Evolutionary conservation across 1,140 invertebrate species (phyloP).

Genomic region (Leptinotarsa texana): DNA sequence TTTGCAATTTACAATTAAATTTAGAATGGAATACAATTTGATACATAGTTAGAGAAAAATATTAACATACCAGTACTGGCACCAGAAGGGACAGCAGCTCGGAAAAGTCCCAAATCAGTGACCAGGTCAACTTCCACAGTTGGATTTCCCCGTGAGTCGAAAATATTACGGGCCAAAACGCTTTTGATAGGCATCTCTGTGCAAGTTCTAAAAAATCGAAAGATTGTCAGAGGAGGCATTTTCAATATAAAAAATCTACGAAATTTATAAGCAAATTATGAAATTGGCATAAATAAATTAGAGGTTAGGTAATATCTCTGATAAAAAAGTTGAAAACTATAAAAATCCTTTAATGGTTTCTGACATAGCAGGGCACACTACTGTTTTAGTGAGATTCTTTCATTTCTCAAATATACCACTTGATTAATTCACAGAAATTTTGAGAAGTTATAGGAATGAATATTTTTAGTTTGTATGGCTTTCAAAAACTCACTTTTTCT

Average conservation of each 20-base stretch:
- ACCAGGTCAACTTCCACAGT: slow-evolving; percentile 95
- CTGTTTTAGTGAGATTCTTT: not conserved
- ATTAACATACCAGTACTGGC: slow-evolving; percentile 83
- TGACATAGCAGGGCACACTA: not conserved
- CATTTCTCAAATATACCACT: not conserved
- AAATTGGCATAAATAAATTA: not conserved
- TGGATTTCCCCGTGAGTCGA: slow-evolving; percentile 97
- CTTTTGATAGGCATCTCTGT: slow-evolving; percentile 63
- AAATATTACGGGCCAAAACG: slow-evolving; percentile 95
- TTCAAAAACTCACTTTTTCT: not conserved
- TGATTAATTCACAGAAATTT: too few species aligned
- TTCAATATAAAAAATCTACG: not conserved
- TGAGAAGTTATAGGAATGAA: not conserved
- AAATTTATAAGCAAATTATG: not conserved
- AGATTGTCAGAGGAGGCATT: slow-evolving; percentile 8
- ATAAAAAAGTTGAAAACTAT: not conserved
- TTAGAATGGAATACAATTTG: not conserved
- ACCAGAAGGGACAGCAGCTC: slow-evolving; percentile 97
- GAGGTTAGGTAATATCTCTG: not conserved
- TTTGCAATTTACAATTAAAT: too few species aligned
- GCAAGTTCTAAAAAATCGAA: slow-evolving; percentile 9
- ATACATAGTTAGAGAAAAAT: not conserved
- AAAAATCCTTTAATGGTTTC: not conserved
- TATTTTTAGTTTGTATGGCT: not conserved
- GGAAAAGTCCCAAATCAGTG: slow-evolving; percentile 84